These are phyloP conservation scores for Cantharis rufa DNA, from an alignment of 2,888 invertebrate species.

Conservation along the genomic window DNA sequence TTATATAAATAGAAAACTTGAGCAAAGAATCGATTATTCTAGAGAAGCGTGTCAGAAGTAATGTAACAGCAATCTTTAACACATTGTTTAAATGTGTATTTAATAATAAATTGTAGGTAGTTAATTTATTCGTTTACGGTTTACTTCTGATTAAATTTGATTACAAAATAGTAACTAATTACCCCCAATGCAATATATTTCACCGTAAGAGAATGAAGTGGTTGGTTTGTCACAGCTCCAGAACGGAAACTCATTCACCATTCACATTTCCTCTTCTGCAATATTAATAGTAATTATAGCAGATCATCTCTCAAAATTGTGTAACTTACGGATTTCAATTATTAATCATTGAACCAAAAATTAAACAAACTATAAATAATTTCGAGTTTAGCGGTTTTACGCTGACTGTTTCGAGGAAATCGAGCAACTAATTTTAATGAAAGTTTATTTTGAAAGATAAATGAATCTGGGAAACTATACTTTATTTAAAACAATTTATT, in stretches of 20 bases:
- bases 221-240: conserved; percentile 27
- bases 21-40: neutral
- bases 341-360: conserved; percentile 7
- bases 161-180: neutral
- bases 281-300: conserved; percentile 20
- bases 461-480: conserved; percentile 1
- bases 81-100: neutral
- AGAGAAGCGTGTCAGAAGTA: neutral
- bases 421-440: conserved; percentile 13
- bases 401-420: conserved; percentile 12
- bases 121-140: neutral
- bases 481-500: neutral
- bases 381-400: conserved; percentile 2
- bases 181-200: neutral
- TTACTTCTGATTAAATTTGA: neutral
- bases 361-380: neutral
- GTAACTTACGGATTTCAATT: conserved; percentile 1
- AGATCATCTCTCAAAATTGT: conserved; percentile 7
- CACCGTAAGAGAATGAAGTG: conserved; percentile 7
- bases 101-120: neutral
- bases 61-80: neutral
- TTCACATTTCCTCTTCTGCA: conserved; percentile 30
- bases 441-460: conserved; percentile 7
- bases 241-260: conserved; percentile 30
- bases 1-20: neutral